Evolutionary conservation across 2,113 vertebrate species (phyloP), one percentile per base, ranked within the genome.

Genomic region (Chaetorhynchus papuensis): DNA sequence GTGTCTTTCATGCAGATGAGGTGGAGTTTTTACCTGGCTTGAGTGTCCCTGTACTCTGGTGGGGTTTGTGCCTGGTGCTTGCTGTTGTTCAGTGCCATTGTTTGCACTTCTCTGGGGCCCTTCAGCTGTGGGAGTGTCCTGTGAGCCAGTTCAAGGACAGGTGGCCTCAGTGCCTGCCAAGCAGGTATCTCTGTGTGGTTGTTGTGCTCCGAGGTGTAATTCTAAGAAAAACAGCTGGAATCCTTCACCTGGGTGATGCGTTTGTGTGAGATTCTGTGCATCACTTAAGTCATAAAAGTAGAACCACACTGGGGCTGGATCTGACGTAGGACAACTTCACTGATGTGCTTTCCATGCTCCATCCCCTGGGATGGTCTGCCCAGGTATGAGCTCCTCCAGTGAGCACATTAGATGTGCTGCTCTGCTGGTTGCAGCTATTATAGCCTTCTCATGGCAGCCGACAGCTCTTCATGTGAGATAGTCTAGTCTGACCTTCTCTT

Each of bases 401-500:
- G 14, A 44, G 76, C 47, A 13, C 24, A 18, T 70, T 64, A 26
- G 64, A 65, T 0, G 2, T 27, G 15, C 49, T 53, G n/a, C 44
- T 78, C 37, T 15, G 17, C 70, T 74, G 83, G 83, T 76, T 91
- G 61, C 42, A 53, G 61, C 42, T 86, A 2, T 69, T 78, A 23
- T 13, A 28, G 89, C n/a, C 49, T 85, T 61, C 74, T 94, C 24
- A 8, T 78, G 87, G 93, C 60, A 71, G 69, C 71, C 1, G 1
- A 41, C 31, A 56, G 71, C 30, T 69, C 75, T 56, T 95, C 70
- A 31, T 4, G 23, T 35, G 90, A 81, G 42, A 74, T 4, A 35
- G 69, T 66, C 93, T 89, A n/a, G 87, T 92, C n/a, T 95, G 95
- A 98, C 93, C 91, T 97, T 92, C 95, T 95, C 78, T 90, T 85